These are phyloP conservation scores for Orussus abietinus DNA, from an alignment of 1,140 invertebrate species.

Conservation along the genomic window DNA sequence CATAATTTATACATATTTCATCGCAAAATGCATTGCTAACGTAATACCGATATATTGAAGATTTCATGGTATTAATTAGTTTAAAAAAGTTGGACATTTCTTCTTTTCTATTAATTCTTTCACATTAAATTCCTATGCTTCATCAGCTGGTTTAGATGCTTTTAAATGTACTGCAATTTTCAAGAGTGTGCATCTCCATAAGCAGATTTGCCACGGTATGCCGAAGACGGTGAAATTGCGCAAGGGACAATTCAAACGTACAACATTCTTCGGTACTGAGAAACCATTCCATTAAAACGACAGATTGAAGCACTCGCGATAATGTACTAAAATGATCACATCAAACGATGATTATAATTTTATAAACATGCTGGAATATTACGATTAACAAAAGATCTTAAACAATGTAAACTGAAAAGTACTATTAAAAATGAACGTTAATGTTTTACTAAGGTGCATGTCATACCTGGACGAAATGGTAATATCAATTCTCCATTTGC, in stretches of 20 bases:
- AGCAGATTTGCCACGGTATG: slow-evolving; percentile 43
- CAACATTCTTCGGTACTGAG: slow-evolving; percentile 37
- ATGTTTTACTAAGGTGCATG: slow-evolving; percentile 8
- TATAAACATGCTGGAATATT: slow-evolving; percentile 5
- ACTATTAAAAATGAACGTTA: not conserved
- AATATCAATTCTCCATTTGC: slow-evolving; percentile 45
- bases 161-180: slow-evolving; percentile 36
- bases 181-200: slow-evolving; percentile 39
- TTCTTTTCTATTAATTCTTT: slow-evolving; percentile 4
- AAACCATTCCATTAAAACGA: slow-evolving; percentile 47
- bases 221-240: slow-evolving; percentile 44
- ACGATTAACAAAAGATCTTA: not conserved
- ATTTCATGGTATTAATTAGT: too few relatives aligned
- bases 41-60: too few relatives aligned
- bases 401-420: slow-evolving; percentile 5
- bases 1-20: too few relatives aligned
- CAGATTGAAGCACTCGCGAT: slow-evolving; percentile 43
- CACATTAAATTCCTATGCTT: slow-evolving; percentile 5
- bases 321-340: slow-evolving; percentile 35
- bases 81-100: slow-evolving; percentile 1
- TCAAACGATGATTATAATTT: slow-evolving; percentile 1
- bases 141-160: slow-evolving; percentile 16
- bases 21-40: too few relatives aligned
- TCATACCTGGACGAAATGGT: slow-evolving; percentile 45
- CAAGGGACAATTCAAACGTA: slow-evolving; percentile 42